Percentiles rank a stretch among this genome's conserved stretches.
Evolutionary conservation across 1,140 invertebrate species (phyloP).

Genomic region (Vanessa tameamea): DNA sequence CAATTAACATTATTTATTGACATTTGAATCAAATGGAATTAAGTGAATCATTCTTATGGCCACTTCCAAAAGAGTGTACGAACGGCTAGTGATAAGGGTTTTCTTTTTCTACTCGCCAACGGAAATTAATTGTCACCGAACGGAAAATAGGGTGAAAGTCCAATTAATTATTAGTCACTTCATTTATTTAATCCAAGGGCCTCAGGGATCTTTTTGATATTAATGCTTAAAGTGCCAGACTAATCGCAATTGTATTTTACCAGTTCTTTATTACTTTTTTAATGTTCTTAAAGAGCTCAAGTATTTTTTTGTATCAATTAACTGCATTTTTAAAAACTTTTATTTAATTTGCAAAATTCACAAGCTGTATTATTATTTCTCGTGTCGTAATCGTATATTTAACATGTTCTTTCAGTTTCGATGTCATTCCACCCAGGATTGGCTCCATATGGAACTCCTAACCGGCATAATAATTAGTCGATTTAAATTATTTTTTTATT

Average conservation of each 20-base stretch:
- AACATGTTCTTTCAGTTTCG: too few relatives aligned
- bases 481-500: too few relatives aligned
- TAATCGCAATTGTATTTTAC: constrained; percentile 28
- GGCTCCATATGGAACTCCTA: too few relatives aligned
- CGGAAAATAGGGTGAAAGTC: constrained; percentile 79
- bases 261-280: constrained; percentile 24
- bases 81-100: constrained; percentile 74
- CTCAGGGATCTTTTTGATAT: constrained; percentile 67
- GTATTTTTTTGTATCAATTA: constrained; percentile 1
- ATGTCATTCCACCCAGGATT: too few relatives aligned
- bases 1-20: too few relatives aligned
- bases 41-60: constrained; percentile 51
- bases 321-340: too few relatives aligned
- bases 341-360: too few relatives aligned
- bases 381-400: too few relatives aligned
- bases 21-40: background rate
- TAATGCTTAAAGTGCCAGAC: constrained; percentile 62
- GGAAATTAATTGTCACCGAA: constrained; percentile 80
- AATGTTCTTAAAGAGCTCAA: constrained; percentile 21
- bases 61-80: constrained; percentile 62
- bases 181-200: constrained; percentile 77
- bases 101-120: constrained; percentile 68
- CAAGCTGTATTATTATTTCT: too few relatives aligned
- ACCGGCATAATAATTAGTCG: too few relatives aligned
- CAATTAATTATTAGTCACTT: constrained; percentile 80